Percentiles rank a stretch among this genome's conserved stretches.
phyloP scores from a whole-genome alignment of 2,888 invertebrate genomes.

The Thymelicus sylvestris region DNA sequence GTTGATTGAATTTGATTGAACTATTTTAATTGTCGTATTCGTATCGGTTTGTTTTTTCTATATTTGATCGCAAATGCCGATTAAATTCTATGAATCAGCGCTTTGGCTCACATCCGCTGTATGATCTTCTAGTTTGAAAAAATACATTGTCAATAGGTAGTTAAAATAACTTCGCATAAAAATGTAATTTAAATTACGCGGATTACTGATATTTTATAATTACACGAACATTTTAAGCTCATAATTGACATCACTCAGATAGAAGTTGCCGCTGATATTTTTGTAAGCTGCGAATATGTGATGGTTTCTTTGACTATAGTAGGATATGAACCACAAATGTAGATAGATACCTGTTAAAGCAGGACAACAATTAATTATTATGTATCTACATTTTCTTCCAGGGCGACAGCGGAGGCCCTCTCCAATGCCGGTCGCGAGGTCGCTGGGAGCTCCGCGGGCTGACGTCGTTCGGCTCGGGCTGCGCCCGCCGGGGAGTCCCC shows the following conservation, averaged over 20 bases:
- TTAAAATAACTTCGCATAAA: no score
- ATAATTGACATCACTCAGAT: no score
- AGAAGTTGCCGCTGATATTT: no score
- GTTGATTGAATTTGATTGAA: slow-evolving; percentile 50
- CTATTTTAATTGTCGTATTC: slow-evolving; percentile 45
- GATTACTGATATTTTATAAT: no score
- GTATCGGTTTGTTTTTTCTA: slow-evolving; percentile 37
- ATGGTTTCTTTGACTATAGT: no score
- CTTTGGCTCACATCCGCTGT: background rate
- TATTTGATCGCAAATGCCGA: slow-evolving; percentile 4
- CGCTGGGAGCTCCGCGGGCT: slow-evolving; percentile 95
- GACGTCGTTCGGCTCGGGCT: slow-evolving; percentile 96
- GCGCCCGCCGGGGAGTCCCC: slow-evolving; percentile 94
- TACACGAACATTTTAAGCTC: no score
- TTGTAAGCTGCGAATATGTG: no score
- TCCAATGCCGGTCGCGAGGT: slow-evolving; percentile 93
- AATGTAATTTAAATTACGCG: no score
- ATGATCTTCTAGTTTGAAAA: background rate
- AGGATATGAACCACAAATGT: no score
- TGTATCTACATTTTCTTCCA: slow-evolving; percentile 58
- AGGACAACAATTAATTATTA: no score
- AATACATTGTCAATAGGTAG: no score
- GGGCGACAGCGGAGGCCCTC: slow-evolving; percentile 96
- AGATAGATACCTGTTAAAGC: no score
- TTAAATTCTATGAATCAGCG: slow-evolving; percentile 17